A percentile compares a stretch with the other conserved stretches of the same genome.
Conservation (phyloP, 2,113 vertebrate genomes). For the Rana temporaria region DNA sequence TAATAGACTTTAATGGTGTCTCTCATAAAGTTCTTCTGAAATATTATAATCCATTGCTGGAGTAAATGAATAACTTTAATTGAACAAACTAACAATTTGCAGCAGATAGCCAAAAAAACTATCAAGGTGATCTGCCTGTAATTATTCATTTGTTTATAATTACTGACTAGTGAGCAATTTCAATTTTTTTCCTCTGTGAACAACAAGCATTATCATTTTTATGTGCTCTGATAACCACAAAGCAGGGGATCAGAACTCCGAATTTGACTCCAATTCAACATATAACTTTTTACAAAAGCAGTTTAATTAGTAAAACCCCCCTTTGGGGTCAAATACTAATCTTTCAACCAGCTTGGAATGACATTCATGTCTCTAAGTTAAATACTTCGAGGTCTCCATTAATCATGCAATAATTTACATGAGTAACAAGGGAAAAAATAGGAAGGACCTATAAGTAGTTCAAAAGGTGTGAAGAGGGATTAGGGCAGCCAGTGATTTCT, state of each 20-base stretch:
- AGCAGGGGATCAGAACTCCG: background rate
- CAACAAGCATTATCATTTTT: conserved; percentile 15
- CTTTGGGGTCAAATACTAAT: too few relatives aligned
- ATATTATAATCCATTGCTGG: conserved; percentile 16
- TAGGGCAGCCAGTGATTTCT: too few relatives aligned
- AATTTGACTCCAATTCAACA: background rate
- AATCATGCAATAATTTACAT: too few relatives aligned
- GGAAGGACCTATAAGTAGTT: too few relatives aligned
- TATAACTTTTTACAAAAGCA: background rate
- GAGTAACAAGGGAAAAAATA: too few relatives aligned
- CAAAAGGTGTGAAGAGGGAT: too few relatives aligned
- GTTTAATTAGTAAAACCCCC: too few relatives aligned
- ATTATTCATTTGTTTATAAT: conserved; percentile 42
- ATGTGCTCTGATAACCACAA: background rate
- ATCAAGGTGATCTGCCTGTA: conserved; percentile 24
- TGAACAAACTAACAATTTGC: conserved; percentile 40
- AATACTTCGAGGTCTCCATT: too few relatives aligned
- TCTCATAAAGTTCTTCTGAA: background rate
- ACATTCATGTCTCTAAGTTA: too few relatives aligned
- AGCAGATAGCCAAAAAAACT: conserved; percentile 12
- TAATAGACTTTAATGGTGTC: background rate
- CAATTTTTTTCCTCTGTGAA: conserved; percentile 8
- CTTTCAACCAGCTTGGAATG: too few relatives aligned
- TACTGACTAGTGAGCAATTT: background rate
- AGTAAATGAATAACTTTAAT: conserved; percentile 33